These are phyloP conservation scores for Bruchidius siliquastri DNA, from an alignment of 2,888 invertebrate species.

Conservation along the genomic window DNA sequence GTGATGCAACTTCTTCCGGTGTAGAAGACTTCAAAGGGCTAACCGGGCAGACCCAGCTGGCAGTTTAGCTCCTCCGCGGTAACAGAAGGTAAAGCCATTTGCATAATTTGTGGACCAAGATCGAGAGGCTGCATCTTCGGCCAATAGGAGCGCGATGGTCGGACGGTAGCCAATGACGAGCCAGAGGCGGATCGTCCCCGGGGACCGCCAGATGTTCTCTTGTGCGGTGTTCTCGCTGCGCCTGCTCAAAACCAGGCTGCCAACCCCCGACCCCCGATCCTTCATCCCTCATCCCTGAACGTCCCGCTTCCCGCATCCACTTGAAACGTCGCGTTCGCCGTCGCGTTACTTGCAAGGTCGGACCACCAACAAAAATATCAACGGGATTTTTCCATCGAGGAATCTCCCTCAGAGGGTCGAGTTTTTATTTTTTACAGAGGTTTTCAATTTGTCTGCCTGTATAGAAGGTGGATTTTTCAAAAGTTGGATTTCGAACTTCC, in stretches of 20 bases:
- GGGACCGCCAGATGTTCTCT: slow-evolving; percentile 8
- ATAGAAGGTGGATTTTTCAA: no score
- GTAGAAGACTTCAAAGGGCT: slow-evolving; percentile 27
- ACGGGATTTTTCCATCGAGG: no score
- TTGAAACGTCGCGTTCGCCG: neutral
- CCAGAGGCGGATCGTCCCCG: slow-evolving; percentile 17
- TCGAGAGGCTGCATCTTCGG: slow-evolving; percentile 19
- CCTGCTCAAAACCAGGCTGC: neutral
- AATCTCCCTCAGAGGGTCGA: no score
- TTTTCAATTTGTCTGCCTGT: no score
- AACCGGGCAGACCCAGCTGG: slow-evolving; percentile 22
- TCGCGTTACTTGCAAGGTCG: neutral
- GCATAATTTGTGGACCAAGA: slow-evolving; percentile 40
- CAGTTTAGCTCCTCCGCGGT: slow-evolving; percentile 23
- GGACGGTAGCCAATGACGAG: slow-evolving; percentile 25
- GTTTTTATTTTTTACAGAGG: no score
- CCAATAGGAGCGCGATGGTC: slow-evolving; percentile 23
- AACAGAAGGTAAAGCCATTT: slow-evolving; percentile 32
- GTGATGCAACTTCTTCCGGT: slow-evolving; percentile 6
- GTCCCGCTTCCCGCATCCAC: slow-evolving; percentile 15
- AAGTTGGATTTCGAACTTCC: no score
- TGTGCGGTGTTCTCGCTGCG: neutral
- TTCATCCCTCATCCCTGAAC: slow-evolving; percentile 36
- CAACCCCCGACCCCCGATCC: neutral
- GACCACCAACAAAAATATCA: no score